phyloP scores from a whole-genome alignment of 2,888 invertebrate species.

The Trichacis sp. region DNA sequence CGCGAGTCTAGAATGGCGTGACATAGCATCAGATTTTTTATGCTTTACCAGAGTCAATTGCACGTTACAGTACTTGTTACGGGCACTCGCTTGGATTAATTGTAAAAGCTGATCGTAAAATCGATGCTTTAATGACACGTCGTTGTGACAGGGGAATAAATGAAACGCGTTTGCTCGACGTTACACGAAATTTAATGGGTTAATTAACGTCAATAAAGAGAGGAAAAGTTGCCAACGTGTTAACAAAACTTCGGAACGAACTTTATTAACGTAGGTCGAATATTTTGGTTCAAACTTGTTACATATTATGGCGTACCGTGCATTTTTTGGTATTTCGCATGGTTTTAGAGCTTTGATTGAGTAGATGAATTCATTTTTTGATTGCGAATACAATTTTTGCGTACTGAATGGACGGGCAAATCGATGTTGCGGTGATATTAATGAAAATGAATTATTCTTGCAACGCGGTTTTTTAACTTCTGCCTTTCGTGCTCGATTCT shows the following conservation, averaged over 20 bases:
- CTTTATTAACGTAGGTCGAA: neutral
- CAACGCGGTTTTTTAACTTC: too few relatives aligned
- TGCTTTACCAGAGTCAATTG: constrained; percentile 33
- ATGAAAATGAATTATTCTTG: too few relatives aligned
- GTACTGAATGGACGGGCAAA: too few relatives aligned
- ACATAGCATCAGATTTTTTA: constrained; percentile 30
- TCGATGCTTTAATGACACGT: constrained; percentile 3
- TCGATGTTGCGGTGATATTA: too few relatives aligned
- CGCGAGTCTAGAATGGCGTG: constrained; percentile 26
- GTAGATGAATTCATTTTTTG: too few relatives aligned
- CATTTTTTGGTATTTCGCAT: too few relatives aligned
- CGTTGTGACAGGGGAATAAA: neutral
- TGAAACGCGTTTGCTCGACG: neutral
- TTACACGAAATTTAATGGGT: neutral
- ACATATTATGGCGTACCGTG: too few relatives aligned
- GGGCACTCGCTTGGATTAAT: constrained; percentile 26
- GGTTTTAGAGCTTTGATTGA: too few relatives aligned
- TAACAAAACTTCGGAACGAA: neutral
- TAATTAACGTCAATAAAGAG: neutral
- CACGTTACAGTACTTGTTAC: constrained; percentile 30
- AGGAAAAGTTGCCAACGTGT: neutral
- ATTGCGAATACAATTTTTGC: too few relatives aligned
- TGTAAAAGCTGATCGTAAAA: constrained; percentile 6
- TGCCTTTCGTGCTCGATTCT: too few relatives aligned
- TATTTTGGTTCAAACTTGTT: too few relatives aligned